Base-by-base conservation (phyloP, 2,888 invertebrate species). In the Argyresthia albistria region DNA sequence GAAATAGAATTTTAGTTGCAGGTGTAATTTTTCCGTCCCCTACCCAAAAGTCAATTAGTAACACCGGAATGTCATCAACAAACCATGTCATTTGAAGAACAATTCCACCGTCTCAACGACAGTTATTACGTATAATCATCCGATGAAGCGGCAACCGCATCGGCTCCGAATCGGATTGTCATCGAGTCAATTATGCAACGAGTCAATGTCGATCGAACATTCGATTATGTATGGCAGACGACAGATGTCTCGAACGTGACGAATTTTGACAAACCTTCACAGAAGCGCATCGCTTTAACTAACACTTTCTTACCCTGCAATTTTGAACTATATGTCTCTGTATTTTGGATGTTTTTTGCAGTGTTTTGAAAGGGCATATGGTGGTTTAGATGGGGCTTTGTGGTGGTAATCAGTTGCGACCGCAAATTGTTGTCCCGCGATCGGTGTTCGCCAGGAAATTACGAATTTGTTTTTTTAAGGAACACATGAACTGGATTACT, bases 371-470 rank as follows among this genome's bases (percentile, higher is more conserved):
- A 25, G 25, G 39, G 58, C 58, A 60, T 60, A 59, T 65, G 59
- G 62, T 71, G 61, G 75, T 77, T 74, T 69, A 70, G 70, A 66
- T 67, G 64, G 69, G 71, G 70, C 63, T 68, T 70, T 63, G 70
- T 80, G 78, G 79, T 75, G 76, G 83, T 86, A 86, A 86, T 86
- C 81, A 87, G 80, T 66, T 74, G 81, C 81, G 80, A 87, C 86
- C 86, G 82, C 86, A 87, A 86, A 86, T 86, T 80, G 84, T 86
- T 83, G 86, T 86, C 84, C 84, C 83, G 83, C 82, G 78, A 83
- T 78, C 80, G 73, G 79, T 75, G 79, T 79, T 72, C 76, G 84
- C 76, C 80, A 80, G 84, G 80, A 84, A 86, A 86, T 84, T 83
- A 86, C 81, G 74, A 80, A 79, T 84, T 78, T 12, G 49, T 14